Evolutionary conservation across 2,113 vertebrate genomes (phyloP).

Genomic region (Vireo altiloquus): DNA sequence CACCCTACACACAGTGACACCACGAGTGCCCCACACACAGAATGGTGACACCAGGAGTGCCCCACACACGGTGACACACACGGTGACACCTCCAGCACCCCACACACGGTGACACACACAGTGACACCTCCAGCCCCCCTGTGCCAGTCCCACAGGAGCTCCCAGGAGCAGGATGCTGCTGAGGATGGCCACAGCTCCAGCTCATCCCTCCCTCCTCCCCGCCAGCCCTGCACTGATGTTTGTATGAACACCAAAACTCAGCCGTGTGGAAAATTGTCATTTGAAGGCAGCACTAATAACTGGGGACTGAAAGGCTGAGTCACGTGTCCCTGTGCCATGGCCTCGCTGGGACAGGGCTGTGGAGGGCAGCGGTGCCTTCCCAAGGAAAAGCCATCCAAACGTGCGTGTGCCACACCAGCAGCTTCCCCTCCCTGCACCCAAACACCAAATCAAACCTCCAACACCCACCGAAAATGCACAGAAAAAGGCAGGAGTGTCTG

Average conservation of each 20-base stretch:
- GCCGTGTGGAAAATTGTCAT: neutral
- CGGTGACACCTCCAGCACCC: rapidly evolving
- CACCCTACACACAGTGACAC: neutral
- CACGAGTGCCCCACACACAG: neutral
- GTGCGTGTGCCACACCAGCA: neutral
- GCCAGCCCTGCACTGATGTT: neutral
- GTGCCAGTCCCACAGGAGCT: rapidly evolving
- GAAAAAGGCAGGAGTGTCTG: neutral
- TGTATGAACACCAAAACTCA: neutral
- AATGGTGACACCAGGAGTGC: neutral
- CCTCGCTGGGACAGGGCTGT: neutral
- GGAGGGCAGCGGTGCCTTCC: neutral
- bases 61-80: neutral
- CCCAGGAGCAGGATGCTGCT: rapidly evolving
- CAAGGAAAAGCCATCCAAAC: neutral
- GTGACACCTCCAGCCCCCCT: neutral
- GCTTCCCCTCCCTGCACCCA: neutral
- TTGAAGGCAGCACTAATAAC: neutral
- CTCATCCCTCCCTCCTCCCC: neutral
- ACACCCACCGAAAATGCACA: rapidly evolving
- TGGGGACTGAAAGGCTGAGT: neutral
- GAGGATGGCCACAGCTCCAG: rapidly evolving
- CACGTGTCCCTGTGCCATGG: neutral
- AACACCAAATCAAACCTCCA: neutral
- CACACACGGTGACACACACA: rapidly evolving